Percentiles rank a stretch among this genome's conserved stretches.
Evolutionary conservation across 2,797 vertebrate genomes (phyloP).

Genomic region (Erpetoichthys calabaricus): DNA sequence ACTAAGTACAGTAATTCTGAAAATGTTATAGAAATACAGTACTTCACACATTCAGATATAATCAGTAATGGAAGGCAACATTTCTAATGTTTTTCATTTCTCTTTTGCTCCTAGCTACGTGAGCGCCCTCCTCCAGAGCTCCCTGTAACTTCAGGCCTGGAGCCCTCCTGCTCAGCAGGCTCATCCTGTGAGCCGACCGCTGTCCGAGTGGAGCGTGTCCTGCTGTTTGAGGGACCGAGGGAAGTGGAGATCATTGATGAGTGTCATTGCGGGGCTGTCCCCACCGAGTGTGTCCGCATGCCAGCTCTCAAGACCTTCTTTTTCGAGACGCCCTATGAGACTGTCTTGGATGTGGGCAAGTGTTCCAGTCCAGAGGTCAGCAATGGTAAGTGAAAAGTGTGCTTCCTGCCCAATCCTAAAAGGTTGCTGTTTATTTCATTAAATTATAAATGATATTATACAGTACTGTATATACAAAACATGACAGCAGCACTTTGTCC

Average conservation of each 20-base stretch:
- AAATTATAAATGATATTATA: too few species aligned
- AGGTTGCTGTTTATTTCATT: too few species aligned
- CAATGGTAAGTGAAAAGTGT: conserved; percentile 31
- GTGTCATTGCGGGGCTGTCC: conserved; percentile 47
- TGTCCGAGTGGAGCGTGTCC: conserved; percentile 38
- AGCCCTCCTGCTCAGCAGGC: conserved; percentile 33
- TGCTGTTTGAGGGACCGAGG: conserved; percentile 41
- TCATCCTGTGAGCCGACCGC: conserved; percentile 41
- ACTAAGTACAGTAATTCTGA: too few species aligned
- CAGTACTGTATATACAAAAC: too few species aligned
- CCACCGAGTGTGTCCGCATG: conserved; percentile 40
- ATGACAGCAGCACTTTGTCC: too few species aligned
- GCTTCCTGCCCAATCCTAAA: too few species aligned
- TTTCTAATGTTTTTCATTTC: too few species aligned
- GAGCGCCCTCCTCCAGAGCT: conserved; percentile 6
- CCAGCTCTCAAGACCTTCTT: conserved; percentile 54
- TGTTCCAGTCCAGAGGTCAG: conserved; percentile 41
- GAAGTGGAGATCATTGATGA: conserved; percentile 52
- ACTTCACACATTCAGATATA: too few species aligned
- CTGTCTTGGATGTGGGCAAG: conserved; percentile 45
- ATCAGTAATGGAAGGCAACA: too few species aligned
- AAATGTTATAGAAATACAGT: too few species aligned
- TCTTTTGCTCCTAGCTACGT: conserved; percentile 19
- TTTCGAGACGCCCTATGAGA: conserved; percentile 51
- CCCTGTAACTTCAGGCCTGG: neutral